phyloP scores from a whole-genome alignment of 1,140 invertebrate species.

The Drosophila pectinifera region DNA sequence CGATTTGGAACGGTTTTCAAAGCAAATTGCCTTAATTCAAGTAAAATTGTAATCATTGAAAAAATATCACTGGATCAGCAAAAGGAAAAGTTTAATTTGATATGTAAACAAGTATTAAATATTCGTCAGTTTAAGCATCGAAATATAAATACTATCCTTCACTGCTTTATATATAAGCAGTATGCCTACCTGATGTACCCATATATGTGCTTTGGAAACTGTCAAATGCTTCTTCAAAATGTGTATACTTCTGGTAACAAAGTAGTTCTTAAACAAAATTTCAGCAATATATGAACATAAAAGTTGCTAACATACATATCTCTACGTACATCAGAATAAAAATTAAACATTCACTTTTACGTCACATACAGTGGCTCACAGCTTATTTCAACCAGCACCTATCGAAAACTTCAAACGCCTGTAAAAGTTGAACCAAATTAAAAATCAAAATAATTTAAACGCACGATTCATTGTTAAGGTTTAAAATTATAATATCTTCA shows the following conservation, averaged over 20 bases:
- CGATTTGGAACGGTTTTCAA: constrained; percentile 87
- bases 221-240: constrained; percentile 90
- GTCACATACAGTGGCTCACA: no score
- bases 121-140: constrained; percentile 91
- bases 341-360: no score
- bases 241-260: constrained; percentile 89
- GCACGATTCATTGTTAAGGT: no score
- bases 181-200: constrained; percentile 93
- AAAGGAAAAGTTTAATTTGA: constrained; percentile 87
- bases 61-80: constrained; percentile 90
- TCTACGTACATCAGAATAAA: no score
- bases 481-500: no score
- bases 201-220: constrained; percentile 92
- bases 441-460: no score
- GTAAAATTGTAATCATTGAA: constrained; percentile 90
- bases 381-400: no score
- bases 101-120: constrained; percentile 91
- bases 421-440: no score
- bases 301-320: no score
- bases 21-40: constrained; percentile 88
- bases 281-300: no score
- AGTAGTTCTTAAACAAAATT: neutral
- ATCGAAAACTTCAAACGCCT: no score
- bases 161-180: constrained; percentile 90
- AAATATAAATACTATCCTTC: constrained; percentile 90